These are phyloP conservation scores for Morinoia aosen DNA, from an alignment of 2,888 invertebrate species.

Conservation along the genomic window DNA sequence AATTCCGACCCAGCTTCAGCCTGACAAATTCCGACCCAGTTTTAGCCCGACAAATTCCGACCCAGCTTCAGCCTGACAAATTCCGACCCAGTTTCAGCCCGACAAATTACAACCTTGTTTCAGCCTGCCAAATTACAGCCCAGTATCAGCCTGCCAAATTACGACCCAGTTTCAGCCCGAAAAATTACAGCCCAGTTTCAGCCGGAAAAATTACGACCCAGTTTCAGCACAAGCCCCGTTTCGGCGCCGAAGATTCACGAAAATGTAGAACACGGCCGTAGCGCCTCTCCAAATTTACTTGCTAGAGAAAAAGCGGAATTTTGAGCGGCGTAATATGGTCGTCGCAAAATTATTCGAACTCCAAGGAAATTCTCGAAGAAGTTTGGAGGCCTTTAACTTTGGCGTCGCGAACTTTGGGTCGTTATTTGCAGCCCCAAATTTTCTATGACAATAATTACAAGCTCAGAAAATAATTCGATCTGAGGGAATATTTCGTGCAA, in stretches of 20 bases:
- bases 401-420: constrained; percentile 37
- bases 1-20: too few species aligned
- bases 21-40: too few species aligned
- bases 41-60: too few species aligned
- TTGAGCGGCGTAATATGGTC: constrained; percentile 28
- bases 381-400: constrained; percentile 47
- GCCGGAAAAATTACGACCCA: background rate
- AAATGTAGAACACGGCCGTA: background rate
- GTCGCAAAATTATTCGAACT: constrained; percentile 41
- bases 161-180: too few species aligned
- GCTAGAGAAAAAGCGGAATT: constrained; percentile 11
- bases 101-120: too few species aligned
- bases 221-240: background rate
- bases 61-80: too few species aligned
- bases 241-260: background rate
- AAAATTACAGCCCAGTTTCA: background rate
- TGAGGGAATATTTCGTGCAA: background rate
- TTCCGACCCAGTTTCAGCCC: too few species aligned
- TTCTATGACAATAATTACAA: constrained; percentile 53
- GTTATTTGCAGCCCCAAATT: constrained; percentile 50
- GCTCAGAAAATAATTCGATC: constrained; percentile 21
- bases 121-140: too few species aligned
- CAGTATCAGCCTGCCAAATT: too few species aligned
- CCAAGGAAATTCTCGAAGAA: constrained; percentile 36
- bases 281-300: background rate